Base-by-base conservation (phyloP, 1,140 invertebrate genomes). In the Micrasema minimum region DNA sequence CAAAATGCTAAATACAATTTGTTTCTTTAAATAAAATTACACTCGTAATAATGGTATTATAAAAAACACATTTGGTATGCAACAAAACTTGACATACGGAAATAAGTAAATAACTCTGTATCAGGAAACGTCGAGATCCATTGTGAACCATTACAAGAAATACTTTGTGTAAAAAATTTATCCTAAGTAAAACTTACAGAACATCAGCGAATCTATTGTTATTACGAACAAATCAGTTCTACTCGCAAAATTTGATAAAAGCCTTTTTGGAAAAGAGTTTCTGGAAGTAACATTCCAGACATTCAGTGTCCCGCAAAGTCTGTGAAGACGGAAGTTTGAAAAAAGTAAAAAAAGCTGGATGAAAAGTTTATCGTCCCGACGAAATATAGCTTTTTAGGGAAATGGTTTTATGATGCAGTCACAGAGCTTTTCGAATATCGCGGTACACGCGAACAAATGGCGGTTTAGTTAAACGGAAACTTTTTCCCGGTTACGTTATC, bases 321-420 rank as follows among this genome's bases (percentile, higher is more conserved):
- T 59, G 55, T 18, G 18, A 59, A 2, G 35, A 22, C 18, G 31
- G 14, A 18, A 16, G 26, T 48, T 11, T 7, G 10, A 22, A 48
- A 37, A 35, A 20, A 41, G 18, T 7, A 9, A 59, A 41, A 41
- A 59, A 22, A 41, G 20, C 16, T 18, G 55, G 38, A 59, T 41
- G 48, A 38, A 59, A 59, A 59, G 18, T 41, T 41, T 38, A n/a
- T 38, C 14, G 31, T 38, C 12, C 14, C 37, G 16, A 20, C 55
- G 37, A 38, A 41, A 59, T 41, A 59, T 59, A 31, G 55, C 55
- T 59, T 59, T 53, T 59, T 41, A 41, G 55, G 14, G 55, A 23
- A 59, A 59, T 59, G 35, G 37, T 43, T 59, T 59, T 43, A 43
- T 59, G 18, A 59, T 59, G 55, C 55, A 59, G 37, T 38, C 55